phyloP scores from a whole-genome alignment of 2,797 vertebrate species.

The Muscicapa comitata region DNA sequence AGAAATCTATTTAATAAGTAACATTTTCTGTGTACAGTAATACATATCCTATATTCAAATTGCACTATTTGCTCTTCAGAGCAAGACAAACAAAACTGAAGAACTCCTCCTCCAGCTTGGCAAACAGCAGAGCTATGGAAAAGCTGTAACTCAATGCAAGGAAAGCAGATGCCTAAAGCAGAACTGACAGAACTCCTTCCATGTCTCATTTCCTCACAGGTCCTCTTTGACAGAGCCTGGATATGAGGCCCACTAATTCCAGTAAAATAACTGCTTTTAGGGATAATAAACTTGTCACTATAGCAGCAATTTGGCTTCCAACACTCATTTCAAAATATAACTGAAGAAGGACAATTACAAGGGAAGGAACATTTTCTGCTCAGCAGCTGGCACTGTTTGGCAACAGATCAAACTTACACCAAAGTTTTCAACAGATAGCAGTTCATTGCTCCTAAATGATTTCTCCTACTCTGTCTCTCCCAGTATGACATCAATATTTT shows the following conservation, averaged over 20 bases:
- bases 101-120: background rate
- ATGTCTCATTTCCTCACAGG: background rate
- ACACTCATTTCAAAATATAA: background rate
- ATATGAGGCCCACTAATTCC: background rate
- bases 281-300: slow-evolving; percentile 1
- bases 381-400: background rate
- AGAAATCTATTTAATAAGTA: background rate
- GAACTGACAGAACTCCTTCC: background rate
- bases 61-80: background rate
- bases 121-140: background rate
- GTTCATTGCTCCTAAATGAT: background rate
- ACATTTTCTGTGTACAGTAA: background rate
- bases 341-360: background rate
- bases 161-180: background rate
- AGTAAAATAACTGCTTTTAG: background rate
- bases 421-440: background rate
- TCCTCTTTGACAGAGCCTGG: background rate
- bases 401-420: background rate
- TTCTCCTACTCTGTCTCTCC: background rate
- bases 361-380: slow-evolving; percentile 7
- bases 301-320: background rate
- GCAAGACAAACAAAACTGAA: background rate
- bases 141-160: background rate
- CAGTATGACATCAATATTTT: background rate
- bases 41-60: background rate